phyloP scores from a whole-genome alignment of 2,888 invertebrate species.

The Cheilosia urbana region DNA sequence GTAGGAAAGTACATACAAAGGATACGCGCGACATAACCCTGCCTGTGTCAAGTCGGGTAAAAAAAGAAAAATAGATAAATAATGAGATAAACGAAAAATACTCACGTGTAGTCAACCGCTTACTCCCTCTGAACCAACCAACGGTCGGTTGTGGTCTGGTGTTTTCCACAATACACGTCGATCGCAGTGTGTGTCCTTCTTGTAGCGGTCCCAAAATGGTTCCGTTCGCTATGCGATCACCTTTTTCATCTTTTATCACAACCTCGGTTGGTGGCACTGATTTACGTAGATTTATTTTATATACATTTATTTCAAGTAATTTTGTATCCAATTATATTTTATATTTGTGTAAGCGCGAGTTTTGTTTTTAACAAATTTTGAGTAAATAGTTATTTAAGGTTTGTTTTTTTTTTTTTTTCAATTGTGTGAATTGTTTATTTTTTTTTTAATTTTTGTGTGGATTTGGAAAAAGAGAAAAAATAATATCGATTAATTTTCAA shows the following conservation, averaged over 20 bases:
- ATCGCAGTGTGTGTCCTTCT: constrained; percentile 82
- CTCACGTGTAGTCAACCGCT: constrained; percentile 85
- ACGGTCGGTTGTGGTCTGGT: constrained; percentile 94
- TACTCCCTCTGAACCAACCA: constrained; percentile 92
- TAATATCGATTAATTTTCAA: constrained; percentile 67
- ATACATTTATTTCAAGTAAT: constrained; percentile 22
- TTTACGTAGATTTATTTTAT: constrained; percentile 82
- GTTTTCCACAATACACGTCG: constrained; percentile 86
- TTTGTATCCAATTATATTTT: constrained; percentile 36
- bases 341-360: constrained; percentile 2
- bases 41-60: too few species aligned
- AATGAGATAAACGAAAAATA: constrained; percentile 52
- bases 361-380: constrained; percentile 41
- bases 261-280: constrained; percentile 92
- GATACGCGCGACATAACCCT: too few species aligned
- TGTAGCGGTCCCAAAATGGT: constrained; percentile 83
- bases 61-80: neutral
- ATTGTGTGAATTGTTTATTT: constrained; percentile 56
- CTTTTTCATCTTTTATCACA: constrained; percentile 88
- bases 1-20: too few species aligned
- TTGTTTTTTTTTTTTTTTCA: constrained; percentile 42
- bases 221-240: constrained; percentile 86
- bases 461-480: constrained; percentile 73
- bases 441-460: constrained; percentile 39
- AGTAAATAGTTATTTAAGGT: constrained; percentile 21